These are phyloP conservation scores for Huso huso DNA, from an alignment of 2,797 vertebrate genomes.

Conservation along the genomic window DNA sequence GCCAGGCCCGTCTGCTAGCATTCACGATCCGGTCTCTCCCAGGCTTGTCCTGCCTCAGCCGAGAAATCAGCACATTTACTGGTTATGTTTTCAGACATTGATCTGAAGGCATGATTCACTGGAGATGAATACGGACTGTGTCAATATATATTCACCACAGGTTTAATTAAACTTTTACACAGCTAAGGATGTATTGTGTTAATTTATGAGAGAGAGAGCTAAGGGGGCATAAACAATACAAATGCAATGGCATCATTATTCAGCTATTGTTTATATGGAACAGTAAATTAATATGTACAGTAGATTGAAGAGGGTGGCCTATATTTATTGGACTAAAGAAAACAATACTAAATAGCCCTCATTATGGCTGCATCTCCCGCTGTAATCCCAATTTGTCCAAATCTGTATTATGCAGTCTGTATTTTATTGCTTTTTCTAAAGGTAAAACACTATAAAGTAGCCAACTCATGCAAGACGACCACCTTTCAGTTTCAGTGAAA, in stretches of 20 bases:
- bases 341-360: background rate
- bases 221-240: background rate
- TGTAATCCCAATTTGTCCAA: too few species aligned
- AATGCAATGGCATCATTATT: slow-evolving; percentile 2
- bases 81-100: background rate
- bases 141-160: slow-evolving; percentile 6
- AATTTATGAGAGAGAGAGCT: background rate
- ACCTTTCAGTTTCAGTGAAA: too few species aligned
- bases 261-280: background rate
- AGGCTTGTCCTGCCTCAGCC: slow-evolving; percentile 10
- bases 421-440: too few species aligned
- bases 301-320: background rate
- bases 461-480: too few species aligned
- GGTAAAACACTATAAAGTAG: too few species aligned
- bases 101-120: background rate
- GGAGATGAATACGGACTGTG: background rate
- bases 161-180: slow-evolving; percentile 8
- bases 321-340: slow-evolving; percentile 10
- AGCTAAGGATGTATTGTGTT: background rate
- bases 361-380: background rate
- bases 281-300: background rate
- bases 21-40: slow-evolving; percentile 8
- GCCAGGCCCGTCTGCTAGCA: background rate
- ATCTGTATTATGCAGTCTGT: too few species aligned
- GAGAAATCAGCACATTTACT: slow-evolving; percentile 10